These are phyloP conservation scores for Drosophila sucinea DNA, from an alignment of 1,140 invertebrate genomes.

Conservation along the genomic window DNA sequence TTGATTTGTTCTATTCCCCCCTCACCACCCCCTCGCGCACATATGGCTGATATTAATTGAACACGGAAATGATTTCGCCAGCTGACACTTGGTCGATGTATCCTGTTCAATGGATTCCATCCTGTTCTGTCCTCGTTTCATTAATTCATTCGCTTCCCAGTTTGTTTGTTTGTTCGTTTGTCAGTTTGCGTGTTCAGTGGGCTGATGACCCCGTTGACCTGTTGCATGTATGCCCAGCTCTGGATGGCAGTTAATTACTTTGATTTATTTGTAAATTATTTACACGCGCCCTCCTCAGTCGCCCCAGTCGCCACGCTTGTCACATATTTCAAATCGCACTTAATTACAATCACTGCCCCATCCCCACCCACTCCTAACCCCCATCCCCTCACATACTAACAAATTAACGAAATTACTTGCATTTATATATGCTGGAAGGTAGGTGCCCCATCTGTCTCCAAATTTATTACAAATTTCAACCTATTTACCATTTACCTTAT, in stretches of 20 bases:
- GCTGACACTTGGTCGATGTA: not conserved
- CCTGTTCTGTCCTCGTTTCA: not conserved
- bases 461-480: slow-evolving; percentile 52
- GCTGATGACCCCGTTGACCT: slow-evolving; percentile 61
- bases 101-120: not conserved
- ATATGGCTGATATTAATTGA: slow-evolving; percentile 10
- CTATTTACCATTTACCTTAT: slow-evolving; percentile 22
- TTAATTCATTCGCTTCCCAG: not conserved
- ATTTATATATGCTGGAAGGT: not conserved
- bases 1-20: slow-evolving; percentile 52
- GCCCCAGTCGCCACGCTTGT: slow-evolving; percentile 36
- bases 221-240: slow-evolving; percentile 55
- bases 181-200: slow-evolving; percentile 17
- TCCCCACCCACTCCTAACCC: not conserved
- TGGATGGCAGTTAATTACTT: slow-evolving; percentile 67
- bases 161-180: not conserved
- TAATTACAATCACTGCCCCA: slow-evolving; percentile 53
- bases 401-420: slow-evolving; percentile 65
- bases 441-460: slow-evolving; percentile 22
- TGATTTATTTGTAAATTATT: slow-evolving; percentile 73
- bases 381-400: slow-evolving; percentile 49
- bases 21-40: not conserved
- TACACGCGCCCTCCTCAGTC: slow-evolving; percentile 33
- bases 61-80: slow-evolving; percentile 6
- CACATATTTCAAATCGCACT: slow-evolving; percentile 75